A percentile compares a stretch with the other conserved stretches of the same genome.
phyloP scores from a whole-genome alignment of 2,797 vertebrate species.

The Tolypeutes matacus region DNA sequence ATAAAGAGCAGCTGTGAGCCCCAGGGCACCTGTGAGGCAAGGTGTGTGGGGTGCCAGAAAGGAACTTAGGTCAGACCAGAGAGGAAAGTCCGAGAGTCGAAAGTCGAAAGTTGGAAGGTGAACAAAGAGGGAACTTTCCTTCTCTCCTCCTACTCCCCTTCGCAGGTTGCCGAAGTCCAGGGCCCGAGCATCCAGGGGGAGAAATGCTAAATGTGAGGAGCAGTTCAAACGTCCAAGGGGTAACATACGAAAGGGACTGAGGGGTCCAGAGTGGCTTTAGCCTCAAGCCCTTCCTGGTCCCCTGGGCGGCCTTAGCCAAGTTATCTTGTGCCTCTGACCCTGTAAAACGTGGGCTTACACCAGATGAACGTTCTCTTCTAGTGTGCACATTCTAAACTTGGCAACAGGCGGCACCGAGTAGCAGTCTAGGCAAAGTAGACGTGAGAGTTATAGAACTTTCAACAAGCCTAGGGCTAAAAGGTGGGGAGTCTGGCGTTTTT shows the following conservation, averaged over 20 bases:
- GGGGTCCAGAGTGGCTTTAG: background rate
- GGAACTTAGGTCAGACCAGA: background rate
- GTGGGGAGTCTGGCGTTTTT: background rate
- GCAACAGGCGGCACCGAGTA: background rate
- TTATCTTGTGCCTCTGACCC: background rate
- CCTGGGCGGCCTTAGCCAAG: background rate
- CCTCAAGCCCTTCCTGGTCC: background rate
- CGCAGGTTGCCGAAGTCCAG: too few species aligned
- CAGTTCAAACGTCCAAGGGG: background rate
- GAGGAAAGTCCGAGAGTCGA: background rate
- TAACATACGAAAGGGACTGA: background rate
- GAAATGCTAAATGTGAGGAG: background rate
- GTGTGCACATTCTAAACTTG: too few species aligned
- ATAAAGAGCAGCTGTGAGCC: background rate
- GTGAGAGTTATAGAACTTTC: too few species aligned
- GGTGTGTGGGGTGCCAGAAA: background rate
- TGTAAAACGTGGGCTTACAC: background rate
- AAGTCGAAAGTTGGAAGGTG: background rate
- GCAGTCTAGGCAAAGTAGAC: background rate
- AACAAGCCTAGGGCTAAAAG: fast-evolving
- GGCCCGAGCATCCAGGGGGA: background rate
- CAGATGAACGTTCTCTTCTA: background rate
- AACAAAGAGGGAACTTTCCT: background rate
- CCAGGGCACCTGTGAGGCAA: too few species aligned
- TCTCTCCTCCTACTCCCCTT: background rate